Percentiles rank a stretch among this genome's conserved stretches.
These are phyloP conservation scores for Hydrotaea cyrtoneurina DNA, from an alignment of 2,888 invertebrate species.

Conservation along the genomic window DNA sequence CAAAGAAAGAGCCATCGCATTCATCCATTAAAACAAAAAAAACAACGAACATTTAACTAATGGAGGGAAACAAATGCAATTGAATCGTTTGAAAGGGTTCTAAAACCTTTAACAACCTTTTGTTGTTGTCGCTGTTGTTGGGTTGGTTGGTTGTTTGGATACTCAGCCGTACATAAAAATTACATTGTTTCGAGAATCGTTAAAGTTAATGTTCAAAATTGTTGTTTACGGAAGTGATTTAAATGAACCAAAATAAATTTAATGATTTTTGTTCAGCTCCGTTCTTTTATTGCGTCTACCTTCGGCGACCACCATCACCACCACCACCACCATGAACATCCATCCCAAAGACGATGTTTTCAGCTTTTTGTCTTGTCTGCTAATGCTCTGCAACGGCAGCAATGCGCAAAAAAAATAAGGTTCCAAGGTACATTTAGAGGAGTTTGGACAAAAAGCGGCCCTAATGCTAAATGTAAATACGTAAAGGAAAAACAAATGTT, in stretches of 20 bases:
- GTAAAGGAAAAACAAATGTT: neutral
- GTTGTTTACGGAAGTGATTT: constrained; percentile 65
- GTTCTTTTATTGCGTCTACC: constrained; percentile 26
- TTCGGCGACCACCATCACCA: neutral
- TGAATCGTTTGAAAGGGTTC: constrained; percentile 27
- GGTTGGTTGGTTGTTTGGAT: neutral
- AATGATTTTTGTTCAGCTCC: constrained; percentile 50
- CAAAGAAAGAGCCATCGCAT: constrained; percentile 14
- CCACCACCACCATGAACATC: neutral
- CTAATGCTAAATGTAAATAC: constrained; percentile 36
- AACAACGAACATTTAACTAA: constrained; percentile 28
- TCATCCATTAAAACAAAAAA: constrained; percentile 3
- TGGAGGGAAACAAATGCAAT: constrained; percentile 36
- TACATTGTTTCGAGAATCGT: constrained; percentile 40
- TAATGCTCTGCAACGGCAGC: constrained; percentile 32
- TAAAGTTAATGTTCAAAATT: constrained; percentile 55
- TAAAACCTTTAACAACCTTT: constrained; percentile 40
- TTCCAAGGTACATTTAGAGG: constrained; percentile 2
- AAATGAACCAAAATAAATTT: constrained; percentile 62
- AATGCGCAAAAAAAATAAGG: neutral
- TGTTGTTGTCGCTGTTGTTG: constrained; percentile 18
- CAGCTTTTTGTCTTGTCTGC: neutral
- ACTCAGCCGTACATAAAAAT: constrained; percentile 30
- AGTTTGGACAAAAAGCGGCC: constrained; percentile 22
- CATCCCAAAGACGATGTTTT: constrained; percentile 9